Evolutionary conservation across 2,113 vertebrate species (phyloP).

Genomic region (Macaca nemestrina): DNA sequence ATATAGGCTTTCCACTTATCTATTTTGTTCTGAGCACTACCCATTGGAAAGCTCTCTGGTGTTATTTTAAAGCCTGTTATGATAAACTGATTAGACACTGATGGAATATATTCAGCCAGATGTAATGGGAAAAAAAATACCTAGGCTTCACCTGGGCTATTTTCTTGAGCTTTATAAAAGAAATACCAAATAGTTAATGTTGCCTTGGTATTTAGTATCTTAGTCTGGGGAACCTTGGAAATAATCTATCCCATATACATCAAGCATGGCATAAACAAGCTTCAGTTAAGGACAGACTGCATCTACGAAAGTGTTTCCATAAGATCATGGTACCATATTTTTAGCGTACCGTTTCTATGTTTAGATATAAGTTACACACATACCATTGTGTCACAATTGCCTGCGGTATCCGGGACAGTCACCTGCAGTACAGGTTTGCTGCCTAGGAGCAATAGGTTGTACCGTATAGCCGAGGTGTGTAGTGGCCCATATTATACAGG

Average conservation of each 20-base stretch:
- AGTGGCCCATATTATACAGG: too few species aligned
- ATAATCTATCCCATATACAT: background rate
- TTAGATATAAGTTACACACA: background rate
- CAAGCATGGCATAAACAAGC: background rate
- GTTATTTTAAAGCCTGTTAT: background rate
- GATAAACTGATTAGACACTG: constrained; percentile 14
- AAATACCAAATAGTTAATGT: background rate
- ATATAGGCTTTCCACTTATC: background rate
- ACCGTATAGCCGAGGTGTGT: background rate
- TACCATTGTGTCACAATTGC: background rate
- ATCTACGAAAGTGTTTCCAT: background rate
- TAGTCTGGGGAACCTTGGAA: background rate
- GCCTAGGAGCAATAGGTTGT: background rate
- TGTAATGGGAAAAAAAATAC: background rate
- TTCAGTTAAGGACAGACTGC: background rate
- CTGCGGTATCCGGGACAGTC: background rate
- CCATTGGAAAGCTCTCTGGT: background rate
- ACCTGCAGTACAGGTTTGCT: background rate
- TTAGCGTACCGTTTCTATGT: background rate
- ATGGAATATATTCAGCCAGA: background rate
- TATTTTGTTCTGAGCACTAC: background rate
- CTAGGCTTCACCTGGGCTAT: background rate
- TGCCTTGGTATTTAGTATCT: background rate
- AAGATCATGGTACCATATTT: background rate
- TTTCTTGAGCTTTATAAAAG: background rate